Base-by-base conservation (phyloP, 2,797 vertebrate genomes). In the Odontamblyopus rebecca region DNA sequence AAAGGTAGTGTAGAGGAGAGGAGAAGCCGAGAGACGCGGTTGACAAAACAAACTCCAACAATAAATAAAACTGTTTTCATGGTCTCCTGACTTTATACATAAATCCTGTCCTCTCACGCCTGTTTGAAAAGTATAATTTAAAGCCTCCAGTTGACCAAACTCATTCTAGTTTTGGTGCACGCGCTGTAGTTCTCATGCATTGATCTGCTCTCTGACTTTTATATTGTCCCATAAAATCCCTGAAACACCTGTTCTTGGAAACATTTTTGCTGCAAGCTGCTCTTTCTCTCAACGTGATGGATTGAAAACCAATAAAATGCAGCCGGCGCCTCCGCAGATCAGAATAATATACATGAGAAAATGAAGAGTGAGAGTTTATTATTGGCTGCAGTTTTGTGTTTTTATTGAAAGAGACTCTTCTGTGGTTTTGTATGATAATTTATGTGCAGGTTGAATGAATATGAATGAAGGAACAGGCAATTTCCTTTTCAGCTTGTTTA, bases 221-320 rank as follows among this genome's bases (percentile, higher is more conserved):
- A 48, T 65, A 29, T 16, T 6, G 23, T 48, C 41, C 23, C 44
- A 29, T 66, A 66, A 66, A 66, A 66, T 66, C 64, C 64, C 29
- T 51, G 44, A 66, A 66, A 51, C 64, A 66, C 63, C 63, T 66
- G 44, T 51, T 66, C 41, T 29, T 51, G 63, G 63, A 66, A 51
- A 66, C 23, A 50, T 65, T 44, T 65, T 48, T 65, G 18, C 26
- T 2, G 23, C 26, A 66, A 50, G 44, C 63, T 18, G 23, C 63
- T 50, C 41, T 65, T 65, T 48, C 63, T n/a, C 63, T 29, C 41
- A 50, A 4, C 63, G 5, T 66, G 26, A 66, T 66, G 44, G 44
- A 51, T 44, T 50, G 41, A 29, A 66, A 66, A 66, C 26, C 23
- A 66, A 29, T 50, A 66, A 50, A 48, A 44, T 48, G 38, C 41